Conservation (phyloP, 2,797 vertebrate genomes). For the Hipposideros larvatus region DNA sequence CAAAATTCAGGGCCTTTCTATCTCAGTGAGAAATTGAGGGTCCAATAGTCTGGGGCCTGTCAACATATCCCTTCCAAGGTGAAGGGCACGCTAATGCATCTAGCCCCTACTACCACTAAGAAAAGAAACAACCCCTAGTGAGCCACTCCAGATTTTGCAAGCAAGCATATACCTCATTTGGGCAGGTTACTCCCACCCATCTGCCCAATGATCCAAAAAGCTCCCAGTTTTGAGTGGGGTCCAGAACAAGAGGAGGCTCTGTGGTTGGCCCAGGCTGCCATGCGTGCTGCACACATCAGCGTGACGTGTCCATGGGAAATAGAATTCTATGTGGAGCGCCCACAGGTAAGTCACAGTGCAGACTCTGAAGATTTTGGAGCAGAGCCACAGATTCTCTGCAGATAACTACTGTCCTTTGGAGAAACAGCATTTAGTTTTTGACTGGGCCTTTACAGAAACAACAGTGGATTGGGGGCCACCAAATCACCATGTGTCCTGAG, state of each 20-base stretch:
- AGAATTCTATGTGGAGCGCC: not conserved
- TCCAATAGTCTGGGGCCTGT: not conserved
- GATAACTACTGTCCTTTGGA: not conserved
- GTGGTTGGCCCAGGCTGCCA: not conserved
- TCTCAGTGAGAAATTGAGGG: not conserved
- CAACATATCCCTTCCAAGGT: not conserved
- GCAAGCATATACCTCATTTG: not conserved
- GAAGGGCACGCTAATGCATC: not conserved
- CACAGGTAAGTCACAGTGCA: not conserved
- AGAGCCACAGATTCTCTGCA: not conserved
- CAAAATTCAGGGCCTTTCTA: not conserved
- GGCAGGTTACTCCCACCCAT: not conserved
- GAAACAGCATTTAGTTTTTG: not conserved
- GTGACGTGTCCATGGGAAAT: not conserved
- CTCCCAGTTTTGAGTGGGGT: not conserved
- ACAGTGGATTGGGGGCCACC: not conserved
- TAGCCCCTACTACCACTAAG: not conserved
- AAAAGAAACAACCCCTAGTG: not conserved
- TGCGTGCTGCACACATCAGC: not conserved
- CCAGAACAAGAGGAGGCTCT: not conserved
- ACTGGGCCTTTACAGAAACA: not conserved
- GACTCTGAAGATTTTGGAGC: not conserved
- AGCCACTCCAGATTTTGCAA: not conserved
- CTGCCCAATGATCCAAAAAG: not conserved
- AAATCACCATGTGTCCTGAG: not conserved